A percentile compares a stretch with the other conserved stretches of the same genome.
These are phyloP conservation scores for Phoebastria nigripes DNA, from an alignment of 2,797 vertebrate genomes.

Conservation along the genomic window DNA sequence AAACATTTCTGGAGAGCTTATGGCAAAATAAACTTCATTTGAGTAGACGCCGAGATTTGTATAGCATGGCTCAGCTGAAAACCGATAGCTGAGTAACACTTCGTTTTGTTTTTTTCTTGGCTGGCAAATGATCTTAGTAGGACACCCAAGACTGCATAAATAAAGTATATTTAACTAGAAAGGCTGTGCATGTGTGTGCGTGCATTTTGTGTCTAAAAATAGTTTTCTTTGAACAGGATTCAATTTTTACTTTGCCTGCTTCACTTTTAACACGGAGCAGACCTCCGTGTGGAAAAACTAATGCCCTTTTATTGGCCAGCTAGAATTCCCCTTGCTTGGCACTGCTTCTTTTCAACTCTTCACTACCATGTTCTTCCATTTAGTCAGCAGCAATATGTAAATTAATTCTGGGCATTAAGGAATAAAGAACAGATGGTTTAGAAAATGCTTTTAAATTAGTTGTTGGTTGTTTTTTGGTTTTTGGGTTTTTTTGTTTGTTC, in stretches of 20 bases:
- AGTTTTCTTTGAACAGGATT: slow-evolving; percentile 34
- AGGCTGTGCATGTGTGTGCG: neutral
- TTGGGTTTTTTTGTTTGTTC: too few species aligned
- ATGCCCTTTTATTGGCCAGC: neutral
- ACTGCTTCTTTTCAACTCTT: neutral
- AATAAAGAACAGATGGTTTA: neutral
- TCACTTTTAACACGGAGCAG: neutral
- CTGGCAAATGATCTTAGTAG: slow-evolving; percentile 1
- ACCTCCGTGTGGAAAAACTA: neutral
- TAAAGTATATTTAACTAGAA: slow-evolving; percentile 1
- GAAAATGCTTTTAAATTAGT: neutral
- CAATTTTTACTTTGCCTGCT: neutral
- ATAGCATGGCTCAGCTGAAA: neutral
- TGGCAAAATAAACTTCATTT: neutral
- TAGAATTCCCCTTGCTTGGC: neutral
- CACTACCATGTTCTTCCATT: neutral
- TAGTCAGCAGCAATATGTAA: neutral
- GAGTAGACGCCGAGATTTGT: neutral
- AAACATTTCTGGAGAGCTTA: neutral
- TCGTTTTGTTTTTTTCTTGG: neutral
- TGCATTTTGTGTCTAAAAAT: slow-evolving; percentile 42
- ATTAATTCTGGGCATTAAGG: neutral
- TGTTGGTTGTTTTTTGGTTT: too few species aligned
- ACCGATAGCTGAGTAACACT: neutral
- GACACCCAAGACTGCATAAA: neutral